These are phyloP conservation scores for Chironomus tepperi DNA, from an alignment of 1,140 invertebrate species.

Conservation along the genomic window DNA sequence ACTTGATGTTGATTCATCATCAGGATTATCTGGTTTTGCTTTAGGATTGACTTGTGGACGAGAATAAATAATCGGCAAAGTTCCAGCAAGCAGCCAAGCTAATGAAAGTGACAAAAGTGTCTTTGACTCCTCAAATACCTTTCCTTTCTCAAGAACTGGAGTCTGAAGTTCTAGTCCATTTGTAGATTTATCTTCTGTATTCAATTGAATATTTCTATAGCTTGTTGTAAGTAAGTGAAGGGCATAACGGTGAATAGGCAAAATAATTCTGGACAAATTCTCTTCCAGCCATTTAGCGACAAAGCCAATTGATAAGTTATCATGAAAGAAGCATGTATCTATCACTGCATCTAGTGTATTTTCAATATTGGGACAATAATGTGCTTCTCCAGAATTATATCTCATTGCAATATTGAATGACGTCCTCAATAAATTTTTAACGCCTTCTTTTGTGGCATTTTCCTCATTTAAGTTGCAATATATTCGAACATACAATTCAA, in stretches of 20 bases:
- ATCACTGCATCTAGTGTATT: constrained; percentile 60
- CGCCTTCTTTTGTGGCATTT: constrained; percentile 40
- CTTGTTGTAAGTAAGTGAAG: constrained; percentile 69
- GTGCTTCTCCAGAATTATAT: constrained; percentile 52
- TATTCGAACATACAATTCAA: constrained; percentile 52
- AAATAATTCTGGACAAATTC: constrained; percentile 63
- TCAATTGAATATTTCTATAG: constrained; percentile 54
- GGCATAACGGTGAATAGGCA: constrained; percentile 65
- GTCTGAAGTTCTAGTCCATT: constrained; percentile 60
- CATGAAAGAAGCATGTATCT: constrained; percentile 71
- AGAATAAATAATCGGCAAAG: constrained; percentile 60
- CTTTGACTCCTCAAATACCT: constrained; percentile 39
- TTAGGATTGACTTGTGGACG: constrained; percentile 42
- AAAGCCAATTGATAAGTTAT: constrained; percentile 59
- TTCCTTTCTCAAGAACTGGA: constrained; percentile 57
- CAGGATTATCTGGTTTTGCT: constrained; percentile 28
- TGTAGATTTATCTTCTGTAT: constrained; percentile 41
- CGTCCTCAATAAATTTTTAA: constrained; percentile 54
- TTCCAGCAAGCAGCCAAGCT: constrained; percentile 69
- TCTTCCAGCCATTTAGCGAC: constrained; percentile 70
- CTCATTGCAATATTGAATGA: constrained; percentile 69
- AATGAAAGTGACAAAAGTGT: constrained; percentile 52
- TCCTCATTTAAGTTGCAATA: neutral
- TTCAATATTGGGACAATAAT: constrained; percentile 47
- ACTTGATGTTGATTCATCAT: neutral